These are phyloP conservation scores for Teleiodes luculella DNA, from an alignment of 2,888 invertebrate species.

Conservation along the genomic window DNA sequence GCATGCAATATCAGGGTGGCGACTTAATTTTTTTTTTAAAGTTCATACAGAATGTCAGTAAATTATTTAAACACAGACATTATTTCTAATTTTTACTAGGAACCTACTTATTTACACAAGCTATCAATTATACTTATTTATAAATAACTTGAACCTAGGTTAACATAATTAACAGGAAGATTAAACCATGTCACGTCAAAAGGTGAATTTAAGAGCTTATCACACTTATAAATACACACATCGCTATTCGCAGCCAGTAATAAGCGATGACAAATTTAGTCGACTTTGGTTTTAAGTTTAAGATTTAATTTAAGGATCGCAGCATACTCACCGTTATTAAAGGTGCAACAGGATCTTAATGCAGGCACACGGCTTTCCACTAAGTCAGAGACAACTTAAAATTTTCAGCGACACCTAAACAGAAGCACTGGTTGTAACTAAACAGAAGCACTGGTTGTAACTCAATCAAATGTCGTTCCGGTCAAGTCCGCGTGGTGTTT, in stretches of 20 bases:
- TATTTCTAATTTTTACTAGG: no score
- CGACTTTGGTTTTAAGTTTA: not conserved
- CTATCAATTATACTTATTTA: no score
- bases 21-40: no score
- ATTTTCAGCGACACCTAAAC: no score
- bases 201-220: not conserved
- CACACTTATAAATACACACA: not conserved
- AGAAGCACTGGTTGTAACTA: no score
- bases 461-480: constrained; percentile 31
- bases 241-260: not conserved
- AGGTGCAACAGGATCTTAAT: constrained; percentile 70
- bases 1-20: no score
- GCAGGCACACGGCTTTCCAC: constrained; percentile 66
- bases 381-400: constrained; percentile 55
- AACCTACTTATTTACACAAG: no score
- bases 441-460: constrained; percentile 35
- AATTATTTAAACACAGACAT: no score
- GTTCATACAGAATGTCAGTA: no score
- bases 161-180: no score
- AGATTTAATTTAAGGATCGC: constrained; percentile 11
- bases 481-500: constrained; percentile 23
- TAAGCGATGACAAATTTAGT: not conserved
- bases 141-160: no score
- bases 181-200: no score
- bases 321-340: constrained; percentile 62